A percentile compares a stretch with the other conserved stretches of the same genome.
These are phyloP conservation scores for Copsychus sechellarum DNA, from an alignment of 2,113 vertebrate species.

Conservation along the genomic window DNA sequence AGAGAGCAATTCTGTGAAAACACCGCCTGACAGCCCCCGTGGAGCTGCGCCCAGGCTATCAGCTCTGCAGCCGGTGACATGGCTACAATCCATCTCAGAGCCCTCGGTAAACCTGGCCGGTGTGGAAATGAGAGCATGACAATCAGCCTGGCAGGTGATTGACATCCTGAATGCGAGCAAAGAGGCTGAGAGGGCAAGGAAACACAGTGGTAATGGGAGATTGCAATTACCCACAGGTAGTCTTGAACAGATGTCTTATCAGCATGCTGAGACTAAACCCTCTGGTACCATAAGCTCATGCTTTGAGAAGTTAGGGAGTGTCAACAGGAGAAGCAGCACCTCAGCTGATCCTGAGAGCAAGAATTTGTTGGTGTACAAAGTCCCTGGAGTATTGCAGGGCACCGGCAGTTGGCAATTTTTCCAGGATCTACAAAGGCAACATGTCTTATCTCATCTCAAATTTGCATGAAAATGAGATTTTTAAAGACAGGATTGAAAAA, in stretches of 20 bases:
- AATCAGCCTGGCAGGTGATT: neutral
- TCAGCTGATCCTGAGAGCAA: neutral
- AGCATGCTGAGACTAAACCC: neutral
- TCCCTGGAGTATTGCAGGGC: too few species aligned
- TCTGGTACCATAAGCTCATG: neutral
- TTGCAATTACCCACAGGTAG: neutral
- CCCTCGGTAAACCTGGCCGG: neutral
- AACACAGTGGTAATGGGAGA: neutral
- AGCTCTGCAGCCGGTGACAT: neutral
- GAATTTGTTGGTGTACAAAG: neutral
- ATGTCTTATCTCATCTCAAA: neutral
- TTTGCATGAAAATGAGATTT: neutral
- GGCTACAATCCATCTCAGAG: neutral
- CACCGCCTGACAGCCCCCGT: neutral
- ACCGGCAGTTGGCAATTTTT: neutral
- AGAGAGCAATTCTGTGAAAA: neutral
- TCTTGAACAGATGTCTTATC: neutral
- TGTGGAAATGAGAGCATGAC: neutral
- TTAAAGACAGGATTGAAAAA: neutral
- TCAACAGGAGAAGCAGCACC: neutral
- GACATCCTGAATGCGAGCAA: neutral
- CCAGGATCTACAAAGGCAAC: neutral
- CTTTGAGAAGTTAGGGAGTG: neutral
- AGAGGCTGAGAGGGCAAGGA: neutral
- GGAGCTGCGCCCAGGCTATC: neutral